These are phyloP conservation scores for Temnopleurus reevesii DNA, from an alignment of 53 echinoderm and acorn worm genomes.

Conservation along the genomic window DNA sequence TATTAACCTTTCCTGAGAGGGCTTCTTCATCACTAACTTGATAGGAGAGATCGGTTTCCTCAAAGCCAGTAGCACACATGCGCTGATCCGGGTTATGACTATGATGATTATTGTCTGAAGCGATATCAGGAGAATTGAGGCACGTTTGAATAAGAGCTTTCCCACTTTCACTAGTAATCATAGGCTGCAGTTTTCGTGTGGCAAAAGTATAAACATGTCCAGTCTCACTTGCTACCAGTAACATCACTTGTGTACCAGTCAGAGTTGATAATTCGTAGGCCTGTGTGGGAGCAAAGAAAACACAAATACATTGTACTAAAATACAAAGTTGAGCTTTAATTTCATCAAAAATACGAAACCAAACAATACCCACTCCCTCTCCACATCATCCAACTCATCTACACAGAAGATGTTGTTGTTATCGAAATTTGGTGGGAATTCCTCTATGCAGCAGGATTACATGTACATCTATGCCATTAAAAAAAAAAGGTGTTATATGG, in stretches of 20 bases:
- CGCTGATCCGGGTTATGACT: constrained; percentile 77
- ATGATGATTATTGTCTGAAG: constrained; percentile 63
- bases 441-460: too few species aligned
- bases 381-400: too few species aligned
- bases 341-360: too few species aligned
- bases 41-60: constrained; percentile 94
- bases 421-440: too few species aligned
- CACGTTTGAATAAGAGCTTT: constrained; percentile 98
- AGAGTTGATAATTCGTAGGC: constrained; percentile 98
- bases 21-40: constrained; percentile 69
- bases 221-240: constrained; percentile 98
- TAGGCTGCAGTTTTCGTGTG: constrained; percentile 96
- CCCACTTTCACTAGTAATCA: constrained; percentile 99
- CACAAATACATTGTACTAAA: too few species aligned
- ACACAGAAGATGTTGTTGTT: too few species aligned
- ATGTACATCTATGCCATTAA: too few species aligned
- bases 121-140: constrained; percentile 93
- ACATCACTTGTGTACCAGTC: constrained; percentile 99
- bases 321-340: too few species aligned
- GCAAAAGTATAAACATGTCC: constrained; percentile 99
- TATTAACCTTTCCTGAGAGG: constrained; percentile 28
- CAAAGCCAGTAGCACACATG: constrained; percentile 98
- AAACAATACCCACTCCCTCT: too few species aligned
- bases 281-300: constrained; percentile 33
- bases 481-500: too few species aligned